Evolutionary conservation across 2,888 invertebrate genomes (phyloP).

Genomic region (Timandra comae): DNA sequence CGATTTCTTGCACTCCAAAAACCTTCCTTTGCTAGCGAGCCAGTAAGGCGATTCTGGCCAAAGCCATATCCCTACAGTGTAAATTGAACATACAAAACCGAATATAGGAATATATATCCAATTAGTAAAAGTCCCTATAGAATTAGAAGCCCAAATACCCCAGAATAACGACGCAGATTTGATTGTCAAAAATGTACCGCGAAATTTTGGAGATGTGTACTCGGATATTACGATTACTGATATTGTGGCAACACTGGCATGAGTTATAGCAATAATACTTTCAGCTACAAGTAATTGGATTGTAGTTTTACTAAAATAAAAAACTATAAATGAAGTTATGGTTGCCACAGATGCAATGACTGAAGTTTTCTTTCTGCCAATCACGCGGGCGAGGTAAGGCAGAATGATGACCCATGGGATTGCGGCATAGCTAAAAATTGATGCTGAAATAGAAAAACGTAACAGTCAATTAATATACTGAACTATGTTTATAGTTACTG

Average conservation of each 20-base stretch:
- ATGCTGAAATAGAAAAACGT: constrained; percentile 28
- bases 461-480: too few species aligned
- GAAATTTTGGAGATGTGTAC: constrained; percentile 26
- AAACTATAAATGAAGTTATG: constrained; percentile 18
- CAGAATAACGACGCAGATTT: constrained; percentile 30
- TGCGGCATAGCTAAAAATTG: constrained; percentile 28
- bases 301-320: constrained; percentile 24
- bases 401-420: constrained; percentile 31
- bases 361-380: constrained; percentile 29
- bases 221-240: constrained; percentile 26
- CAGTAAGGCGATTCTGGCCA: constrained; percentile 33
- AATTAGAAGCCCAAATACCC: constrained; percentile 34
- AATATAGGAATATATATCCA: constrained; percentile 31
- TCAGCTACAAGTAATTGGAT: constrained; percentile 28
- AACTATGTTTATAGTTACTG: too few species aligned
- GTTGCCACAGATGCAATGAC: constrained; percentile 21
- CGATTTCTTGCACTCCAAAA: constrained; percentile 21
- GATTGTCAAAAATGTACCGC: constrained; percentile 28
- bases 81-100: constrained; percentile 18
- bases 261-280: constrained; percentile 27
- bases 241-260: constrained; percentile 23
- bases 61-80: constrained; percentile 10
- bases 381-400: constrained; percentile 20
- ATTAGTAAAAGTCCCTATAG: constrained; percentile 29
- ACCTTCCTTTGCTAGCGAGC: constrained; percentile 26